Conservation (phyloP, 2,113 vertebrate genomes). For the Empidonax traillii region DNA sequence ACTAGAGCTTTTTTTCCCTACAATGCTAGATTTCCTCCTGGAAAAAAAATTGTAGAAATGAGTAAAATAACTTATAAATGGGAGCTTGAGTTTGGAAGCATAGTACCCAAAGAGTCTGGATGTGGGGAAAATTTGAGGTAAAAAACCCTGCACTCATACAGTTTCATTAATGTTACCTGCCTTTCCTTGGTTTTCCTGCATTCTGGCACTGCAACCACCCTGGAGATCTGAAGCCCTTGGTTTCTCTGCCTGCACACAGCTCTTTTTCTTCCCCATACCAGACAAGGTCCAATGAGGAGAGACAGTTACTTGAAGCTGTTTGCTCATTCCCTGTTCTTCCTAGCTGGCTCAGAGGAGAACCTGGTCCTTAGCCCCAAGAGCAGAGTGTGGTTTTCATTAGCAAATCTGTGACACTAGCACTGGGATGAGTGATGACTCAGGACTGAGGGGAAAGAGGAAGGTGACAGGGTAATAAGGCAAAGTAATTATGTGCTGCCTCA, state of each 20-base stretch:
- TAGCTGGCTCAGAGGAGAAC: background rate
- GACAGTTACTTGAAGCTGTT: background rate
- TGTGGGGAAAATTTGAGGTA: background rate
- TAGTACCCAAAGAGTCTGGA: background rate
- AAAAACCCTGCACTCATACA: background rate
- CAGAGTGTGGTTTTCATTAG: background rate
- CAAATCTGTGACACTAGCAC: background rate
- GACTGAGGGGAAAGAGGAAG: background rate
- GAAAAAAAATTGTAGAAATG: background rate
- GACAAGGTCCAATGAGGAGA: background rate
- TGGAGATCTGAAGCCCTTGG: background rate
- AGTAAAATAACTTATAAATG: background rate
- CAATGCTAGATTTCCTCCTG: background rate
- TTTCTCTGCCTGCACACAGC: background rate
- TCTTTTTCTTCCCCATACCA: background rate
- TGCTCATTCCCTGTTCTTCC: background rate
- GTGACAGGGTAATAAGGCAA: background rate
- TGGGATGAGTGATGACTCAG: background rate
- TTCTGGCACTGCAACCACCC: background rate
- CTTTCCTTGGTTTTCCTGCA: background rate
- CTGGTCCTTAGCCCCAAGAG: background rate
- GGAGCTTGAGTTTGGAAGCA: background rate
- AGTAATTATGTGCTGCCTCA: background rate
- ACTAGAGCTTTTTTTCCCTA: background rate
- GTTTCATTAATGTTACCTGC: background rate